Evolutionary conservation across 2,888 invertebrate genomes (phyloP).

Genomic region (Lepidocyrtinus sp.): DNA sequence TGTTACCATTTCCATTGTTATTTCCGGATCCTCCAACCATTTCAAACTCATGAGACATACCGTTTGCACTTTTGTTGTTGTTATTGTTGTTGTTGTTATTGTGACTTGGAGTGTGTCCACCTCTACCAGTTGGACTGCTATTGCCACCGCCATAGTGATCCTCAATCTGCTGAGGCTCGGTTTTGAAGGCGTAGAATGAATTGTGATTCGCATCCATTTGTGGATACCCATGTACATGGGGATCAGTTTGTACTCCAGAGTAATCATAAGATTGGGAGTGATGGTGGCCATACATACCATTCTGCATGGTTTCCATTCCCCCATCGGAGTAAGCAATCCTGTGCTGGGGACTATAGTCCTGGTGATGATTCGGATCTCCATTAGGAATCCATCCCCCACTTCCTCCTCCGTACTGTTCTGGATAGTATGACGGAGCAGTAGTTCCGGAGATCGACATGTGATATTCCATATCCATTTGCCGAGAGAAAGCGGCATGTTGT

Average conservation of each 20-base stretch:
- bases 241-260: conserved; percentile 45
- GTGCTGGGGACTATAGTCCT: conserved; percentile 51
- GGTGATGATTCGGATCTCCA: conserved; percentile 34
- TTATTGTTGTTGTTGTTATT: conserved; percentile 44
- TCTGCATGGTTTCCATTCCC: conserved; percentile 33
- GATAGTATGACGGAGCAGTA: conserved; percentile 14
- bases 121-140: conserved; percentile 32
- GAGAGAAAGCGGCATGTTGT: conserved; percentile 9
- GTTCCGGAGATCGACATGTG: conserved; percentile 50
- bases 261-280: conserved; percentile 61
- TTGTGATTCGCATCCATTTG: conserved; percentile 69
- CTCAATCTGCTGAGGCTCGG: conserved; percentile 53
- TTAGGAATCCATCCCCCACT: neutral
- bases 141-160: conserved; percentile 36
- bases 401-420: conserved; percentile 45
- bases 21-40: conserved; percentile 17
- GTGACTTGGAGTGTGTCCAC: conserved; percentile 50
- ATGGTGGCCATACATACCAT: conserved; percentile 49
- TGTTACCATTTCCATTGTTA: conserved; percentile 39
- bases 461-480: conserved; percentile 46
- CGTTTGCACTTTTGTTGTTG: conserved; percentile 19
- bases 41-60: conserved; percentile 13
- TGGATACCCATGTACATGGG: conserved; percentile 49
- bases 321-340: conserved; percentile 31
- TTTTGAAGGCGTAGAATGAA: conserved; percentile 65